Conservation (phyloP, 1,140 invertebrate species). For the Trachelipus rathkii region DNA sequence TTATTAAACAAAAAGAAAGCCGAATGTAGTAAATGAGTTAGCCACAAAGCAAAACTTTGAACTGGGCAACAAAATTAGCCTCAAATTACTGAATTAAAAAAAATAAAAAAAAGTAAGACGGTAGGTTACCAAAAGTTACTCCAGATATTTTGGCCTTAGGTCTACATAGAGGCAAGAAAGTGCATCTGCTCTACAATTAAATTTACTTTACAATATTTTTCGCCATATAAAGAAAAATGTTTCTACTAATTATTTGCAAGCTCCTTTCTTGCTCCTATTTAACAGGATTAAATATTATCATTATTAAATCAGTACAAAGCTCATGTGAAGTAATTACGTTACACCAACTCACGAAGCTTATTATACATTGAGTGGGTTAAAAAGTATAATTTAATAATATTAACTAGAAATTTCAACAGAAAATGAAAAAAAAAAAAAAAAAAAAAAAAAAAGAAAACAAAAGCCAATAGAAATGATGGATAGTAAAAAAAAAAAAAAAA, state of each 20-base stretch:
- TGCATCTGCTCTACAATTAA: not conserved
- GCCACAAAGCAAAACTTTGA: too few relatives aligned
- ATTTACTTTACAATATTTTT: not conserved
- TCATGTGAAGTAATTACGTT: slow-evolving; percentile 2
- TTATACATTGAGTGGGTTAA: not conserved
- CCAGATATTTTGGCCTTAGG: slow-evolving; percentile 2
- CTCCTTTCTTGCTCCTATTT: not conserved
- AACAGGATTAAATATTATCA: not conserved
- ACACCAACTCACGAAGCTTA: slow-evolving; percentile 9
- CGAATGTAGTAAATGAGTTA: too few relatives aligned
- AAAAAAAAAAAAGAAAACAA: too few relatives aligned
- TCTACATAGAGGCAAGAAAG: slow-evolving; percentile 2
- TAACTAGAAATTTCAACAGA: too few relatives aligned
- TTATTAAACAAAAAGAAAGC: too few relatives aligned
- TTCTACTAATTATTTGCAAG: not conserved
- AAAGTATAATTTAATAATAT: too few relatives aligned
- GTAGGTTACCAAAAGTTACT: not conserved
- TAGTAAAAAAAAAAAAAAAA: too few relatives aligned
- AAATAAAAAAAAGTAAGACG: too few relatives aligned
- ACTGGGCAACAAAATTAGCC: too few relatives aligned
- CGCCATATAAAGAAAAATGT: not conserved
- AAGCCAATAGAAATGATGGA: too few relatives aligned
- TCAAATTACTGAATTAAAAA: too few relatives aligned
- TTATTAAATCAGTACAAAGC: not conserved
- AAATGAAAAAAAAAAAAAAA: too few relatives aligned